These are phyloP conservation scores for Hyposoter didymator DNA, from an alignment of 2,888 invertebrate species.

Conservation along the genomic window DNA sequence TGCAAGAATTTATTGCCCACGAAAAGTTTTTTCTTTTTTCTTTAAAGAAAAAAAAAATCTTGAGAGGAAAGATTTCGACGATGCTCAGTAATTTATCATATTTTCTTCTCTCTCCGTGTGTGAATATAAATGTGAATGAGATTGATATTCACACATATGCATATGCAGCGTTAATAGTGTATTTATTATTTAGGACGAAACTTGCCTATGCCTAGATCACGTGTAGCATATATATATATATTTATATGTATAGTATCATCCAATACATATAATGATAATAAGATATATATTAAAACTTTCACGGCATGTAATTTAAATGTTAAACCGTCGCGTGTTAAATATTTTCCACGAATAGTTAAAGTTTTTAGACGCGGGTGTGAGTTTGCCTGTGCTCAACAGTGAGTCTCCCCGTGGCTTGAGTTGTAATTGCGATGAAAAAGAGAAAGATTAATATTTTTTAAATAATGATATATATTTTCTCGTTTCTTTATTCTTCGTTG, in stretches of 20 bases:
- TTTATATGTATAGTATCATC: slow-evolving; percentile 48
- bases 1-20: no score
- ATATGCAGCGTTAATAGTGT: slow-evolving; percentile 31
- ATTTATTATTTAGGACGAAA: slow-evolving; percentile 65
- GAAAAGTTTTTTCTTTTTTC: no score
- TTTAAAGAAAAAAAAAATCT: no score
- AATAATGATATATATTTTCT: not conserved
- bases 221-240: slow-evolving; percentile 55
- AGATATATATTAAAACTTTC: slow-evolving; percentile 71
- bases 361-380: slow-evolving; percentile 39
- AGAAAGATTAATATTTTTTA: not conserved
- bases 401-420: not conserved
- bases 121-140: slow-evolving; percentile 7
- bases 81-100: not conserved
- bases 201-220: slow-evolving; percentile 64
- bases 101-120: not conserved
- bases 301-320: slow-evolving; percentile 64
- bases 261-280: slow-evolving; percentile 61
- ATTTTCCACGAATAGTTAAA: slow-evolving; percentile 21
- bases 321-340: slow-evolving; percentile 62
- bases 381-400: not conserved
- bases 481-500: not conserved
- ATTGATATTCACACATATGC: not conserved
- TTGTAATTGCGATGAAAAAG: not conserved
- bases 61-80: no score